phyloP scores from a whole-genome alignment of 2,888 invertebrate species.

The Pyrrhosoma nymphula region DNA sequence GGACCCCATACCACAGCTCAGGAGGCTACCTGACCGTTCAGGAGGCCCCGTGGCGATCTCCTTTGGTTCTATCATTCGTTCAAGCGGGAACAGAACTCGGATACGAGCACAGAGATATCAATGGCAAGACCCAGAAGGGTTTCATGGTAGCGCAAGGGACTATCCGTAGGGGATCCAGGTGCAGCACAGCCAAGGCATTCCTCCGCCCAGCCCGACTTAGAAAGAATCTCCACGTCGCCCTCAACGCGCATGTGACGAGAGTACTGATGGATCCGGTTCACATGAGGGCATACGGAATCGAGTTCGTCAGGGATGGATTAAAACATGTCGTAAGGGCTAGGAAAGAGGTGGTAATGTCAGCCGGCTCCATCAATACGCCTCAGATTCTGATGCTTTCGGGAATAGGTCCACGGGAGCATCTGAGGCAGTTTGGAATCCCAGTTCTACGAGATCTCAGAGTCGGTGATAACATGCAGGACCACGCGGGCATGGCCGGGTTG shows the following conservation, averaged over 20 bases:
- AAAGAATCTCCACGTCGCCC: slow-evolving; percentile 88
- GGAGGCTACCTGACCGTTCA: slow-evolving; percentile 90
- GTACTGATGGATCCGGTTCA: slow-evolving; percentile 87
- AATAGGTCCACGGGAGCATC: slow-evolving; percentile 86
- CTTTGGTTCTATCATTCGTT: slow-evolving; percentile 89
- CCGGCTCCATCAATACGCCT: slow-evolving; percentile 94
- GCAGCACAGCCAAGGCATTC: slow-evolving; percentile 94
- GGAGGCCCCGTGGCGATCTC: slow-evolving; percentile 91
- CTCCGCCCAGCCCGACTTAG: slow-evolving; percentile 86
- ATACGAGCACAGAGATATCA: slow-evolving; percentile 90
- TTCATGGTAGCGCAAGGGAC: slow-evolving; percentile 92
- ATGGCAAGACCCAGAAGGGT: slow-evolving; percentile 89
- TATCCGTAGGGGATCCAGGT: slow-evolving; percentile 87
- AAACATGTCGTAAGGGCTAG: slow-evolving; percentile 86
- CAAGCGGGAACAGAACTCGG: slow-evolving; percentile 91
- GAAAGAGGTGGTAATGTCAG: slow-evolving; percentile 91
- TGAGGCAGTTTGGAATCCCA: slow-evolving; percentile 85
- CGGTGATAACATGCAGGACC: slow-evolving; percentile 92
- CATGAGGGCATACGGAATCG: slow-evolving; percentile 89
- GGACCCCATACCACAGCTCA: slow-evolving; percentile 84
- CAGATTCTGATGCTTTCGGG: slow-evolving; percentile 96
- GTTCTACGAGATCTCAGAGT: slow-evolving; percentile 83
- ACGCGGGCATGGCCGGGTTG: slow-evolving; percentile 91
- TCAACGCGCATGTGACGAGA: slow-evolving; percentile 89
- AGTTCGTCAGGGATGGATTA: slow-evolving; percentile 87